A percentile compares a stretch with the other conserved stretches of the same genome.
Evolutionary conservation across 2,888 invertebrate genomes (phyloP).

Genomic region (Allophyes oxyacanthae): DNA sequence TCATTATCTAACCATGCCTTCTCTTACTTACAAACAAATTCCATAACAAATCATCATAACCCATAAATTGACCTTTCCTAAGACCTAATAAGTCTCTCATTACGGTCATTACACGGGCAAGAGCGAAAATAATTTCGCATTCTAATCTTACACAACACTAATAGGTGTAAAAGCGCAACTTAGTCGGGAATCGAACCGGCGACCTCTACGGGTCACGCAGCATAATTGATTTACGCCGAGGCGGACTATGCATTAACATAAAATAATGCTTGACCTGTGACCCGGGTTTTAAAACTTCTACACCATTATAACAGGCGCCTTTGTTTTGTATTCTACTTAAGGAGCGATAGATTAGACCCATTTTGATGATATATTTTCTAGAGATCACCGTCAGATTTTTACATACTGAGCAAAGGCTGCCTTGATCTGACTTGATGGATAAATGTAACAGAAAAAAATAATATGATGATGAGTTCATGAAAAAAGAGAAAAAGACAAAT

Average conservation of each 20-base stretch:
- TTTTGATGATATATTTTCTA: constrained; percentile 11
- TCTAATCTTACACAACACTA: constrained; percentile 72
- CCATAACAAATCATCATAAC: not conserved
- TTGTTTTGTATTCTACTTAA: constrained; percentile 54
- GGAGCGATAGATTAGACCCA: constrained; percentile 9
- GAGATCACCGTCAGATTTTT: too few relatives aligned
- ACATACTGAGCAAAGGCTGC: too few relatives aligned
- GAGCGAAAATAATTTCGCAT: constrained; percentile 55
- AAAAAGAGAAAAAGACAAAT: too few relatives aligned
- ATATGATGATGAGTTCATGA: too few relatives aligned
- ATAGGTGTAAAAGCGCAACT: constrained; percentile 75
- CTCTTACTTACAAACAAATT: not conserved
- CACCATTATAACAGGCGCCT: constrained; percentile 66
- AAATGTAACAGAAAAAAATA: too few relatives aligned
- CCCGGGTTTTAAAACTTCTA: constrained; percentile 83
- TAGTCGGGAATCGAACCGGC: constrained; percentile 72
- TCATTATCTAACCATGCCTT: too few relatives aligned
- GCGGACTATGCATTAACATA: constrained; percentile 86
- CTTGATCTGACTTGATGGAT: constrained; percentile 8
- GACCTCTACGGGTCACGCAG: constrained; percentile 82
- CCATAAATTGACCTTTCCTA: constrained; percentile 29
- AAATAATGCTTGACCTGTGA: constrained; percentile 87
- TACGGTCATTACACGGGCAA: constrained; percentile 41
- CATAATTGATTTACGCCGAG: constrained; percentile 87
- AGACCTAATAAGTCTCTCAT: constrained; percentile 39